Conservation (phyloP, 2,888 invertebrate species). For the Taenaris catops region DNA sequence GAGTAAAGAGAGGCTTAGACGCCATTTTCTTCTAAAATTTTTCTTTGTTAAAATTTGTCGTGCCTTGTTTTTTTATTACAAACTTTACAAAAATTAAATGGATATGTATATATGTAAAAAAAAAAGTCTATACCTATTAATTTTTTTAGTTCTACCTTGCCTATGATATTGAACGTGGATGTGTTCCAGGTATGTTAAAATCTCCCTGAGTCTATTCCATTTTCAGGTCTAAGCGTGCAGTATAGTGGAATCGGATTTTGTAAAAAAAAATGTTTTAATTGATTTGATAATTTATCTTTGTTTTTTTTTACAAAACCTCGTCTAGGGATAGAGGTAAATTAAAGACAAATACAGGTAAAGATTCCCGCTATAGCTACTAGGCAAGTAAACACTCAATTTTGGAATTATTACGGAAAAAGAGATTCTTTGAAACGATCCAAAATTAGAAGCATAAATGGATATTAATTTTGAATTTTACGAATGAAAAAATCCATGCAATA, state of each 20-base stretch:
- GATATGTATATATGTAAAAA: too few relatives aligned
- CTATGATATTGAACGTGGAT: too few relatives aligned
- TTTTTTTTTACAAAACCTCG: slow-evolving; percentile 56
- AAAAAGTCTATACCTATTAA: background rate
- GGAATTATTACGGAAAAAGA: slow-evolving; percentile 42
- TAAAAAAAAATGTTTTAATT: slow-evolving; percentile 30
- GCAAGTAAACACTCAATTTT: slow-evolving; percentile 67
- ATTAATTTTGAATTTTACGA: background rate
- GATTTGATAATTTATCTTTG: slow-evolving; percentile 4
- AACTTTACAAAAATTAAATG: too few relatives aligned
- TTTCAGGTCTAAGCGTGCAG: slow-evolving; percentile 70
- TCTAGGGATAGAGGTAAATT: slow-evolving; percentile 54
- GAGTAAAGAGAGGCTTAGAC: too few relatives aligned
- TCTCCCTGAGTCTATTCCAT: slow-evolving; percentile 51
- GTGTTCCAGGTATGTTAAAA: slow-evolving; percentile 24
- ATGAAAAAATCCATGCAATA: slow-evolving; percentile 19
- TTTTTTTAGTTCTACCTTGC: too few relatives aligned
- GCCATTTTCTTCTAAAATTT: too few relatives aligned
- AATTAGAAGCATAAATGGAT: slow-evolving; percentile 13
- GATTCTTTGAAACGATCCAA: slow-evolving; percentile 64
- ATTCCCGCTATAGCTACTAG: slow-evolving; percentile 77
- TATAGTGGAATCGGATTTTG: slow-evolving; percentile 46
- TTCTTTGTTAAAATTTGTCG: too few relatives aligned
- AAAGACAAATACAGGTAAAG: slow-evolving; percentile 52
- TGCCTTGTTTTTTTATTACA: too few relatives aligned